Conservation (phyloP, 37 sponge, comb jelly and placozoan genomes). For the Cliona cf. orientalis region DNA sequence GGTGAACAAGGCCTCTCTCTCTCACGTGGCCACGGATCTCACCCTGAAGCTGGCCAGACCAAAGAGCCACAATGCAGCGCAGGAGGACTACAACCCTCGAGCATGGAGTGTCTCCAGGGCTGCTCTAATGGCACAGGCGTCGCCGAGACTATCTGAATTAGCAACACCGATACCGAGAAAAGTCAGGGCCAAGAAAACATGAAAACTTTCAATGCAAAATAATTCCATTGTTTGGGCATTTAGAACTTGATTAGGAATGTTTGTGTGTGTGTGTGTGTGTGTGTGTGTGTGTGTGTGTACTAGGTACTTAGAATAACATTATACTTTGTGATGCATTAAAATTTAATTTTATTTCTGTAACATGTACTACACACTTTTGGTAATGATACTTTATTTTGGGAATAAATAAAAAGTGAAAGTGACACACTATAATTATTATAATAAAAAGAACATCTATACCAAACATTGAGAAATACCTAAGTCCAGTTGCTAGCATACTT, state of each 20-base stretch:
- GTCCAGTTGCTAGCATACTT: constrained; percentile 41
- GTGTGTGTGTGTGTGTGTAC: too few species aligned
- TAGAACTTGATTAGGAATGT: background rate
- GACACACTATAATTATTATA: too few species aligned
- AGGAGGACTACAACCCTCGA: constrained; percentile 75
- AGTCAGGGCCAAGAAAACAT: constrained; percentile 4
- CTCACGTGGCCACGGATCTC: constrained; percentile 60
- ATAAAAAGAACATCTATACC: too few species aligned
- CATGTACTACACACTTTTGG: too few species aligned
- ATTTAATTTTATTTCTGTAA: too few species aligned
- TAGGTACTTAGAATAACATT: too few species aligned
- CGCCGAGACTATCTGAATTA: constrained; percentile 64
- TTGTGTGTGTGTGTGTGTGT: too few species aligned
- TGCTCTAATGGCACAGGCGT: constrained; percentile 71
- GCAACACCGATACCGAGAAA: constrained; percentile 82
- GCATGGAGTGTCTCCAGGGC: constrained; percentile 75
- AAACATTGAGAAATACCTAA: too few species aligned
- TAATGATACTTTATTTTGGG: too few species aligned
- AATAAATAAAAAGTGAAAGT: too few species aligned
- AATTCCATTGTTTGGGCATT: background rate
- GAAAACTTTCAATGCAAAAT: too few species aligned
- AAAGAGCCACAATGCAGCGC: constrained; percentile 43
- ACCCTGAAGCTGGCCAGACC: constrained; percentile 65
- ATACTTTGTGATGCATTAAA: too few species aligned
- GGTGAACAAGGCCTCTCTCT: constrained; percentile 36